Evolutionary conservation across 2,888 invertebrate species (phyloP).

Genomic region (Caradrina clavipalpis): DNA sequence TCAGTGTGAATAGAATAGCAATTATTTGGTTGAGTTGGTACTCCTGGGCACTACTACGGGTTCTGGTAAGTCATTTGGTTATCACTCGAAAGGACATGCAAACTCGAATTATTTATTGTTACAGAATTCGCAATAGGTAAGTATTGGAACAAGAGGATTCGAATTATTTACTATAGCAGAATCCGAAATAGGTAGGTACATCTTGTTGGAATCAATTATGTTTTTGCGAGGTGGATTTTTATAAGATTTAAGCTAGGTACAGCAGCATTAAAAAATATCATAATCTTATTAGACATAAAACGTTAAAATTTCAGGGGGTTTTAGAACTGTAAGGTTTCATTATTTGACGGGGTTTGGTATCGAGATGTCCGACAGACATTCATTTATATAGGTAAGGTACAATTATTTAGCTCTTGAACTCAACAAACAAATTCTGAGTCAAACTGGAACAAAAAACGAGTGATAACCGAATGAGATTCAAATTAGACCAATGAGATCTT

Average conservation of each 20-base stretch:
- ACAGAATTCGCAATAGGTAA: no score
- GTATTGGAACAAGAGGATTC: no score
- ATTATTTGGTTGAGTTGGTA: conserved; percentile 90
- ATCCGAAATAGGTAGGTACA: neutral
- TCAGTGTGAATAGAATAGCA: conserved; percentile 91
- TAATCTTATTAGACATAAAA: neutral
- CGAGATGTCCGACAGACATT: neutral
- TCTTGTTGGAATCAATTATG: neutral
- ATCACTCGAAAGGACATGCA: conserved; percentile 37
- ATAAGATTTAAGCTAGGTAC: neutral
- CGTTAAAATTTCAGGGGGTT: neutral
- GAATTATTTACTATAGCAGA: neutral
- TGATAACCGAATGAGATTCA: conserved; percentile 55
- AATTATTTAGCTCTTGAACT: neutral
- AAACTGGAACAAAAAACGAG: neutral
- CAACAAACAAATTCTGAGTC: neutral
- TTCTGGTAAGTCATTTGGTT: conserved; percentile 43
- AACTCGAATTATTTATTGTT: neutral
- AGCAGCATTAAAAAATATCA: neutral
- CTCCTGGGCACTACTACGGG: conserved; percentile 71
- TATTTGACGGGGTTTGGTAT: no score
- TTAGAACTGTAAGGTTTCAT: no score
- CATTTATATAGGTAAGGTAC: neutral
- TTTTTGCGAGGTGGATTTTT: neutral
- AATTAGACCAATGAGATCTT: conserved; percentile 29